phyloP scores from a whole-genome alignment of 2,797 vertebrate species.

The Brotula barbata region DNA sequence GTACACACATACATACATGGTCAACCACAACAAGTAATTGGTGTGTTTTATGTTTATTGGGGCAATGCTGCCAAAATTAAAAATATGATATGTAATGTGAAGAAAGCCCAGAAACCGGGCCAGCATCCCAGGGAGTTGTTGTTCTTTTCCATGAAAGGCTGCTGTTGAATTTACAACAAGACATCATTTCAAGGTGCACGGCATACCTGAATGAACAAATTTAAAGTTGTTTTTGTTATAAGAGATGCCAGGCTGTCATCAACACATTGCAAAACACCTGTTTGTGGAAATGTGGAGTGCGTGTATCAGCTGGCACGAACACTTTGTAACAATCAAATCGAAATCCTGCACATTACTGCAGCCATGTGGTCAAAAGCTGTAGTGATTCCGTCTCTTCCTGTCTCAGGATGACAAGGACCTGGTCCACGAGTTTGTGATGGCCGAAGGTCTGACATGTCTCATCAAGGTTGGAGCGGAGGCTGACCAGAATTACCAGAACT shows the following conservation, averaged over 20 bases:
- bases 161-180: too few species aligned
- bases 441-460: constrained; percentile 93
- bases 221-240: constrained; percentile 1
- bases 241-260: constrained; percentile 5
- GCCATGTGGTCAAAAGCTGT: constrained; percentile 40
- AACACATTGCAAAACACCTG: not conserved
- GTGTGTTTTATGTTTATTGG: too few species aligned
- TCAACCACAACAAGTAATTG: not conserved
- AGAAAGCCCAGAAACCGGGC: too few species aligned
- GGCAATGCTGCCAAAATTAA: too few species aligned
- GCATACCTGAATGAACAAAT: too few species aligned
- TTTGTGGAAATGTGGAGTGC: constrained; percentile 10
- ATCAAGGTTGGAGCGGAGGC: constrained; percentile 96
- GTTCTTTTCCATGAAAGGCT: too few species aligned
- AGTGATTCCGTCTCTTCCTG: not conserved
- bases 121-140: too few species aligned
- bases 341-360: constrained; percentile 50
- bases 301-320: constrained; percentile 1
- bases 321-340: not conserved
- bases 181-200: too few species aligned
- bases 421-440: constrained; percentile 95
- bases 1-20: not conserved
- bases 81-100: too few species aligned
- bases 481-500: constrained; percentile 98
- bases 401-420: constrained; percentile 95